Conservation (phyloP, 2,888 invertebrate genomes). For the Aromia moschata region DNA sequence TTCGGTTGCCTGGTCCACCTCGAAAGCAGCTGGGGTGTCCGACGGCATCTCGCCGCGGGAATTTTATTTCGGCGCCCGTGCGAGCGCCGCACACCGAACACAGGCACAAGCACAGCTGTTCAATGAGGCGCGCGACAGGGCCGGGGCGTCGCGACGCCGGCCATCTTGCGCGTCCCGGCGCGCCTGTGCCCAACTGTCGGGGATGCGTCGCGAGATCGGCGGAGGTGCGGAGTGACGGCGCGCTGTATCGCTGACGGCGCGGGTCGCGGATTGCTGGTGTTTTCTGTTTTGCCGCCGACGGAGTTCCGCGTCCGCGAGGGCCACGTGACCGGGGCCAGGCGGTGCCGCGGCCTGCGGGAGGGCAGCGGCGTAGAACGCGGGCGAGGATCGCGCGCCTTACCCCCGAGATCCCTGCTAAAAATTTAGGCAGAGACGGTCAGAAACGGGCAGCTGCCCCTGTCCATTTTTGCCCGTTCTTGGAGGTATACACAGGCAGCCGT, state of each 20-base stretch:
- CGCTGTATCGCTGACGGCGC: neutral
- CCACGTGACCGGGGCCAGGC: neutral
- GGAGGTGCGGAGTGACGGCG: neutral
- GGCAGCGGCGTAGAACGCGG: no score
- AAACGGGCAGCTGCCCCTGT: no score
- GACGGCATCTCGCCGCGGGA: no score
- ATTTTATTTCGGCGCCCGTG: no score
- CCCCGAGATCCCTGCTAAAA: no score
- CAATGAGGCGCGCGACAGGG: slow-evolving; percentile 46
- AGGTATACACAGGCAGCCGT: no score
- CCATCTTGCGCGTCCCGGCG: slow-evolving; percentile 37
- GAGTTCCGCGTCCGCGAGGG: neutral
- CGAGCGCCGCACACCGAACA: no score
- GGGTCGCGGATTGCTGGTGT: neutral
- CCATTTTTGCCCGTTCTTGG: no score
- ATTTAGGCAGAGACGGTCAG: no score
- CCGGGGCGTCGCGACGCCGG: slow-evolving; percentile 51
- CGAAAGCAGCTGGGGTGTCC: slow-evolving; percentile 29
- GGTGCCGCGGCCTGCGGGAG: no score
- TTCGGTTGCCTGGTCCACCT: slow-evolving; percentile 31
- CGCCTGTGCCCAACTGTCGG: slow-evolving; percentile 1
- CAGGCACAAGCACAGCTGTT: slow-evolving; percentile 54
- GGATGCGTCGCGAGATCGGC: neutral
- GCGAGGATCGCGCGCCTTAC: no score
- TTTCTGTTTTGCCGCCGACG: neutral